phyloP scores from a whole-genome alignment of 2,113 vertebrate genomes.

The Apteryx mantelli region DNA sequence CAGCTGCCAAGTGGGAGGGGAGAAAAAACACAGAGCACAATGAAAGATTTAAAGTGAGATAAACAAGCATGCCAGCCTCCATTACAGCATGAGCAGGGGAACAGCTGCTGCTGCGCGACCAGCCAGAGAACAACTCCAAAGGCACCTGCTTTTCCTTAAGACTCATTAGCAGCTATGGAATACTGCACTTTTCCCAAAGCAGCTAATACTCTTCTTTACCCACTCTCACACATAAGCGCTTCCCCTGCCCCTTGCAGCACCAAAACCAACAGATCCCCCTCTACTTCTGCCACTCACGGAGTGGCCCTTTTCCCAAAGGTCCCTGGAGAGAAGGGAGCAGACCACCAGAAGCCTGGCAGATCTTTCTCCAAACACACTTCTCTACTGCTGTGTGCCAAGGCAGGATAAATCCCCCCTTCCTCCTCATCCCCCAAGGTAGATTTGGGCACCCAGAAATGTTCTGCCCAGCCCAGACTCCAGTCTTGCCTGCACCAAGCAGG shows the following conservation, averaged over 20 bases:
- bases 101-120: not conserved
- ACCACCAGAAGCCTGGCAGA: not conserved
- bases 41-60: not conserved
- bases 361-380: not conserved
- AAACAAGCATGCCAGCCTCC: not conserved
- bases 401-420: not conserved
- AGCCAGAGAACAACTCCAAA: not conserved
- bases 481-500: not conserved
- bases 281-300: not conserved
- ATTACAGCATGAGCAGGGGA: not conserved
- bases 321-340: not conserved
- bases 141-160: conserved; percentile 10
- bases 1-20: conserved; percentile 80
- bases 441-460: not conserved
- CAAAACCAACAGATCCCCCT: not conserved
- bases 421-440: not conserved
- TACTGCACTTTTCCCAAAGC: not conserved
- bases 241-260: not conserved
- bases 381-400: not conserved
- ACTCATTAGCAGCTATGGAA: not conserved
- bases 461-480: not conserved
- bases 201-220: not conserved
- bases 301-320: not conserved
- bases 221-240: accelerated
- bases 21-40: conserved; percentile 44